Evolutionary conservation across 2,113 vertebrate genomes (phyloP), one percentile per base, ranked within the genome.

Genomic region (Xenus cinereus): DNA sequence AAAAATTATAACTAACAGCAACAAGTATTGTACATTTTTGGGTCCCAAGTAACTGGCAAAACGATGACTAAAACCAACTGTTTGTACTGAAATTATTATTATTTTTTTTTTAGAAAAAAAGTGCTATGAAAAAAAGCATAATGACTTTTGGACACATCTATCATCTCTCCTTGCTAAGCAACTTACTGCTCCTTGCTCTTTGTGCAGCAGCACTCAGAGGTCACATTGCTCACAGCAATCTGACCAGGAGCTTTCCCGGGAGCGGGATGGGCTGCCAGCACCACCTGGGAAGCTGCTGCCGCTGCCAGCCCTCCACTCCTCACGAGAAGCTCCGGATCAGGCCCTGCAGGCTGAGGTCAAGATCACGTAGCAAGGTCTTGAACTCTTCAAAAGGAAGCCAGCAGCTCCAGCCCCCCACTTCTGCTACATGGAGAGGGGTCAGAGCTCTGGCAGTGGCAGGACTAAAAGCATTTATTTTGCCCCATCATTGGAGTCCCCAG

Each of bases 281-380:
- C 15, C 0, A 4, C 53, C 73, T 30, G 27, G 59, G 21, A n/a
- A 89, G 37, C 77, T 63, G 66, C 73, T 84, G 59, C 71, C 45
- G 45, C 19, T 26, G 41, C 3, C 0, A 60, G 39, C 3, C 3
- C 23, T 48, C n/a, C 63, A 33, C 54, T 77, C 3, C 0, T 41
- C 24, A 66, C 30, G 18, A 16, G 27, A 0, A 41, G n/a, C 50
- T 77, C 32, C 9, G 26, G 46, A 69, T 68, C 66, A 74, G 12
- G 35, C 35, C 66, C 67, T 50, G n/a, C 22, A 85, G 74, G 59
- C 56, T 32, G 28, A 32, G 24, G 48, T 77, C 33, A 69, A 59
- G 33, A 33, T 12, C 39, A 14, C 2, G 2, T 14, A 89, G 48
- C 32, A 78, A 2, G 5, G 48, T 69, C 66, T 3, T 68, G n/a